Percentiles rank a stretch among this genome's conserved stretches.
Evolutionary conservation across 1,140 invertebrate species (phyloP).

Genomic region (Limonius californicus): DNA sequence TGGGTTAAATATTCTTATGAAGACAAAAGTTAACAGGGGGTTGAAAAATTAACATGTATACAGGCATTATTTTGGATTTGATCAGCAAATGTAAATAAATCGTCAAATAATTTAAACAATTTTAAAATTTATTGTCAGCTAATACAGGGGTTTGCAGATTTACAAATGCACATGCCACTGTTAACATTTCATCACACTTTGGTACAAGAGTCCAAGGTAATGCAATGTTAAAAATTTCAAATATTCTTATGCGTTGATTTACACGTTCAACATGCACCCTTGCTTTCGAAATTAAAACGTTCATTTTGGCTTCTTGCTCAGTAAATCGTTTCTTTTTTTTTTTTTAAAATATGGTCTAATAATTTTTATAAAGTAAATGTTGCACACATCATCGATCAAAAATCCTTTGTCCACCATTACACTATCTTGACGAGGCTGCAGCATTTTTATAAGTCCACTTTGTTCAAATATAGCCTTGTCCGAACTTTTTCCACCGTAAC

Average conservation of each 20-base stretch:
- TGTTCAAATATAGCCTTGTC: slow-evolving; percentile 8
- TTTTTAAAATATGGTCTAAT: background rate
- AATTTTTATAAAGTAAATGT: background rate
- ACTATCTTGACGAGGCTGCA: background rate
- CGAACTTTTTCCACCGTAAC: background rate
- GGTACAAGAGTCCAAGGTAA: background rate
- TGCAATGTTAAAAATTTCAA: background rate
- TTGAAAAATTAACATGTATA: no score
- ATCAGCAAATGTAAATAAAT: no score
- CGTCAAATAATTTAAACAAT: no score
- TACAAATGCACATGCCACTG: no score
- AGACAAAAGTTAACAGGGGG: no score
- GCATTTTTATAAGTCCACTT: background rate
- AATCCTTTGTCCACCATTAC: slow-evolving; percentile 13
- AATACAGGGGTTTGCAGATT: no score
- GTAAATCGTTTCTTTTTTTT: slow-evolving; percentile 4
- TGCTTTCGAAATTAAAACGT: background rate
- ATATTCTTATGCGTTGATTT: slow-evolving; percentile 3
- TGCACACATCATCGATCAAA: background rate
- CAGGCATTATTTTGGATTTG: no score
- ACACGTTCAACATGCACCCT: slow-evolving; percentile 3
- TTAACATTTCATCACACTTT: no score
- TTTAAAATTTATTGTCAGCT: no score
- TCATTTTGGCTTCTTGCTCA: background rate
- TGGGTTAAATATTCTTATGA: no score